phyloP scores from a whole-genome alignment of 2,888 invertebrate species.

The Callyntrura sp. region DNA sequence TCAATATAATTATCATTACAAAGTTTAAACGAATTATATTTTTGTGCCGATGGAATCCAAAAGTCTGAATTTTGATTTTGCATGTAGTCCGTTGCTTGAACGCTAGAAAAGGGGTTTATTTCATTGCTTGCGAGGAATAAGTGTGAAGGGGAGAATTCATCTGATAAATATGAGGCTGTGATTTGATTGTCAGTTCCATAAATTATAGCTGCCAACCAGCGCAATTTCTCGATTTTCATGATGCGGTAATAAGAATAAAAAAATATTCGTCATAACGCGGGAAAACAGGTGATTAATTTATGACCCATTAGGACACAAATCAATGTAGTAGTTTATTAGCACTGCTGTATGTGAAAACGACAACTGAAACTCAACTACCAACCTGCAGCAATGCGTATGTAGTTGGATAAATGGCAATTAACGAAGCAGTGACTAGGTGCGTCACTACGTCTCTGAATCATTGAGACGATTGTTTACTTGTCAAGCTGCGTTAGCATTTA shows the following conservation, averaged over 20 bases:
- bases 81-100: neutral
- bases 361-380: too few species aligned
- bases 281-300: too few species aligned
- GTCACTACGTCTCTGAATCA: too few species aligned
- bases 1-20: neutral
- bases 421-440: too few species aligned
- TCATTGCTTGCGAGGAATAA: neutral
- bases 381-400: too few species aligned
- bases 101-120: neutral
- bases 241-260: neutral
- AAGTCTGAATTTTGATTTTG: too few species aligned
- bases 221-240: neutral
- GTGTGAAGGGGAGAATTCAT: neutral
- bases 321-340: too few species aligned
- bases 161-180: conserved; percentile 11
- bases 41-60: neutral
- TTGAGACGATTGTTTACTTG: too few species aligned
- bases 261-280: neutral
- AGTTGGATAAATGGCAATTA: too few species aligned
- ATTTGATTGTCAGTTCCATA: conserved; percentile 75
- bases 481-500: too few species aligned
- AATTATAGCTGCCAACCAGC: conserved; percentile 69
- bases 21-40: neutral
- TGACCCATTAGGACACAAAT: too few species aligned
- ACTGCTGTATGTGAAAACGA: too few species aligned